Conservation (phyloP, 1,140 invertebrate species). For the Rhyacophila brunnea region DNA sequence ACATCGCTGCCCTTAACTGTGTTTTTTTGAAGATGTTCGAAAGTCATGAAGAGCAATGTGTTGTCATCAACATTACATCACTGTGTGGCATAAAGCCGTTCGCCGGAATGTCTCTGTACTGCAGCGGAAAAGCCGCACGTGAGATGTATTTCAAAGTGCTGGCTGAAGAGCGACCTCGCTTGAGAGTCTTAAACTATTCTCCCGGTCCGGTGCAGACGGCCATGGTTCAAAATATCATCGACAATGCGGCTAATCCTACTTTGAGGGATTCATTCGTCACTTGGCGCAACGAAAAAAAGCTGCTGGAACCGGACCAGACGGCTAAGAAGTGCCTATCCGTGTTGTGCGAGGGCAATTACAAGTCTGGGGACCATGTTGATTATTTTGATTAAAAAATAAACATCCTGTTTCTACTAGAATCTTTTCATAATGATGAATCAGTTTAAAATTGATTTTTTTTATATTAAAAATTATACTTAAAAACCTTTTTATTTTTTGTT, state of each 20-base stretch:
- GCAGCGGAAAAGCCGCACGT: conserved; percentile 84
- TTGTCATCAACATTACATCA: conserved; percentile 88
- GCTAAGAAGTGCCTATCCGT: conserved; percentile 71
- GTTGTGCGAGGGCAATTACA: conserved; percentile 70
- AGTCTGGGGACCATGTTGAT: conserved; percentile 83
- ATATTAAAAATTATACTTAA: neutral
- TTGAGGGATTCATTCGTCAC: conserved; percentile 60
- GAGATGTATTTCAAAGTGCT: conserved; percentile 89
- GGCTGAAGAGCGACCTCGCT: conserved; percentile 73
- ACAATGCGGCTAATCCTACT: conserved; percentile 59
- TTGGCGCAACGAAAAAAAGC: conserved; percentile 57
- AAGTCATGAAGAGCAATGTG: conserved; percentile 44
- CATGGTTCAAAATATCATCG: conserved; percentile 74
- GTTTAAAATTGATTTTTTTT: conserved; percentile 3
- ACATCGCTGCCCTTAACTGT: conserved; percentile 74
- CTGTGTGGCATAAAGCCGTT: conserved; percentile 75
- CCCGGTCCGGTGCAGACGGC: conserved; percentile 91
- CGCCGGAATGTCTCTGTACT: conserved; percentile 76
- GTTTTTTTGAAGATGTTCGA: conserved; percentile 72
- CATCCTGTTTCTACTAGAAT: neutral
- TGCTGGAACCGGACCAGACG: conserved; percentile 76
- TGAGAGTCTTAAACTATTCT: conserved; percentile 86
- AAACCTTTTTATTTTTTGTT: neutral
- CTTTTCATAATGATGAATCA: neutral
- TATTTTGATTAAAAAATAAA: conserved; percentile 67